These are phyloP conservation scores for Tipula confusa DNA, from an alignment of 2,888 invertebrate species.

Conservation along the genomic window DNA sequence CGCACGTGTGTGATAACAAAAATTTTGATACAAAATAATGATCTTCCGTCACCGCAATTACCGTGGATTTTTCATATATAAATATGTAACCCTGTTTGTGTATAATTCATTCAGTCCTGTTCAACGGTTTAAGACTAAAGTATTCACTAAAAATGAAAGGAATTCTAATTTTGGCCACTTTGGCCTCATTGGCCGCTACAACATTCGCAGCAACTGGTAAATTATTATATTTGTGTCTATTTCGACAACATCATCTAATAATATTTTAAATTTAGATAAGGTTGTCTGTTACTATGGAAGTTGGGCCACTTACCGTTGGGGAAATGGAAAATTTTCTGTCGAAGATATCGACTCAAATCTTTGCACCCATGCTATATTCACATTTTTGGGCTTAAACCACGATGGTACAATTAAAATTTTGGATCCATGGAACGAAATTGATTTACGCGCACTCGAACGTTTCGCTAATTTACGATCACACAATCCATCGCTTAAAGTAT, in stretches of 20 bases:
- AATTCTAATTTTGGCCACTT: neutral
- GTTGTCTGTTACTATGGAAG: conserved; percentile 66
- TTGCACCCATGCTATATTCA: conserved; percentile 66
- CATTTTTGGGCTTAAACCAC: conserved; percentile 58
- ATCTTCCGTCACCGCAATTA: neutral
- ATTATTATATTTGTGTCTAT: neutral
- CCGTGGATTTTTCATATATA: neutral
- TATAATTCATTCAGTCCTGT: neutral
- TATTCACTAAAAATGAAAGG: neutral
- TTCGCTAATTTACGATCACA: conserved; percentile 48
- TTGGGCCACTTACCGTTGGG: conserved; percentile 63
- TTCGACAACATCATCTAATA: too few relatives aligned
- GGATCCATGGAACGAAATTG: conserved; percentile 55
- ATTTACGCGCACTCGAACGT: conserved; percentile 45
- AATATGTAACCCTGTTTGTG: neutral
- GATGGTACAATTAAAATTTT: conserved; percentile 52
- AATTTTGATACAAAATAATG: neutral
- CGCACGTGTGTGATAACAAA: neutral
- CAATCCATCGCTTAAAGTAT: conserved; percentile 49
- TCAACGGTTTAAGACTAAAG: neutral
- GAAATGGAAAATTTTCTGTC: conserved; percentile 58
- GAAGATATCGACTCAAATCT: conserved; percentile 57
- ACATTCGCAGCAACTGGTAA: neutral
- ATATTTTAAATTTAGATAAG: conserved; percentile 47
- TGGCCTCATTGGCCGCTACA: neutral